Evolutionary conservation across 2,797 vertebrate genomes (phyloP), one percentile per base, ranked within the genome.

Genomic region (Ateles fusciceps): DNA sequence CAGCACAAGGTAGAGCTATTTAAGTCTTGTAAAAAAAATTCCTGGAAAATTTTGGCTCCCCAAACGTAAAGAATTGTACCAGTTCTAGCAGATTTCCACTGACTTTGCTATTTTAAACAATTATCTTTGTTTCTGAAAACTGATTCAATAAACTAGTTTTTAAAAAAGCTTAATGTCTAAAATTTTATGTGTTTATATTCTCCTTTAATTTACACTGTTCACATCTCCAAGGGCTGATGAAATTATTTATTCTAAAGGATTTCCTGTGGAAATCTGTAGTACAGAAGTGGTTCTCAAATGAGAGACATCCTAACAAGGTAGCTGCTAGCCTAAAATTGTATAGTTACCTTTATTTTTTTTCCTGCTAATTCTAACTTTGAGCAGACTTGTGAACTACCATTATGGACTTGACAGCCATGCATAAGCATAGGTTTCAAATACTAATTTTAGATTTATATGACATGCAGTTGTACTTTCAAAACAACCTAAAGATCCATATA

Each of bases 341-440:
- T 13, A 36, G 39, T 4, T 28, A 50, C 21, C 21, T 55, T 86
- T 44, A 61, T 68, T 61, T 84, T 75, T 84, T 33, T 36, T 88
- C 85, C 68, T 86, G 48, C 81, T 39, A 39, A 39, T 39, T 97
- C 24, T 71, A 71, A 86, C 39, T 96, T 39, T 91, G 59, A 96
- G 42, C 4, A 92, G 46, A 59, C 42, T 72, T 80, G 33, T 22
- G 7, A 92, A 86, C 17, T 55, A 76, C 8, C 26, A 28, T 42
- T 39, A 87, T 19, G 21, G 46, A 87, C 61, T 74, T 71, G 19
- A 89, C 4, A 64, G 28, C 17, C 39, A n/a, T n/a, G n/a, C 39
- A 33, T 52, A 96, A 91, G 26, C 80, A 92, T 6, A 78, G 24
- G 19, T 26, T 96, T 92, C 55, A 92, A 83, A 48, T 61, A 84